Percentiles rank a stretch among this genome's conserved stretches.
These are phyloP conservation scores for Apotomis betuletana DNA, from an alignment of 2,888 invertebrate genomes.

Conservation along the genomic window DNA sequence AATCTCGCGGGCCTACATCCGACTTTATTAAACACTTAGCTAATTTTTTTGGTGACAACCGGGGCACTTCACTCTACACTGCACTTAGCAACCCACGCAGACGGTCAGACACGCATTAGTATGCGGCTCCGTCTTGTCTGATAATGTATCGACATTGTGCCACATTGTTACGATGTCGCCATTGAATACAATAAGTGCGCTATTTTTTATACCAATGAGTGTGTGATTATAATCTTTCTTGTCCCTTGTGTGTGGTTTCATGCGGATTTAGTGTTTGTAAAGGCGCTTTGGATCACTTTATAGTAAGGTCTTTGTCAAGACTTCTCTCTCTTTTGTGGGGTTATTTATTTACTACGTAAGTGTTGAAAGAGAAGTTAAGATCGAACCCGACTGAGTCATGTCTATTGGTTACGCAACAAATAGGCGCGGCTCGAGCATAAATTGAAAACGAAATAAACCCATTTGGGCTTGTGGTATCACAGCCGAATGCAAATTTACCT, in stretches of 20 bases:
- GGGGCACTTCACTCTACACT: slow-evolving; percentile 20
- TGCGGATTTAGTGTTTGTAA: not conserved
- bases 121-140: slow-evolving; percentile 26
- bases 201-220: slow-evolving; percentile 8
- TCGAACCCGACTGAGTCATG: slow-evolving; percentile 24
- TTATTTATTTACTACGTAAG: not conserved
- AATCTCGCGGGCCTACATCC: slow-evolving; percentile 7
- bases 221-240: not conserved
- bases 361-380: not conserved
- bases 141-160: slow-evolving; percentile 25
- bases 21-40: slow-evolving; percentile 10
- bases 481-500: slow-evolving; percentile 23
- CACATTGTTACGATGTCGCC: slow-evolving; percentile 14
- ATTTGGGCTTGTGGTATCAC: slow-evolving; percentile 19
- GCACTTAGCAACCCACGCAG: slow-evolving; percentile 29
- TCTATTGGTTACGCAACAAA: slow-evolving; percentile 25
- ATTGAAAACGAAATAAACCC: slow-evolving; percentile 32
- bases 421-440: slow-evolving; percentile 27
- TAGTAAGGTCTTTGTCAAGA: too few species aligned
- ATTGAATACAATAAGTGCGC: slow-evolving; percentile 17
- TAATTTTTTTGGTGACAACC: slow-evolving; percentile 2
- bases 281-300: too few species aligned
- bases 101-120: slow-evolving; percentile 15
- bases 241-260: too few species aligned
- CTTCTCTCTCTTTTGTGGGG: not conserved